A percentile compares a stretch with the other conserved stretches of the same genome.
phyloP scores from a whole-genome alignment of 2,888 invertebrate genomes.

The Platynereis dumerilii region DNA sequence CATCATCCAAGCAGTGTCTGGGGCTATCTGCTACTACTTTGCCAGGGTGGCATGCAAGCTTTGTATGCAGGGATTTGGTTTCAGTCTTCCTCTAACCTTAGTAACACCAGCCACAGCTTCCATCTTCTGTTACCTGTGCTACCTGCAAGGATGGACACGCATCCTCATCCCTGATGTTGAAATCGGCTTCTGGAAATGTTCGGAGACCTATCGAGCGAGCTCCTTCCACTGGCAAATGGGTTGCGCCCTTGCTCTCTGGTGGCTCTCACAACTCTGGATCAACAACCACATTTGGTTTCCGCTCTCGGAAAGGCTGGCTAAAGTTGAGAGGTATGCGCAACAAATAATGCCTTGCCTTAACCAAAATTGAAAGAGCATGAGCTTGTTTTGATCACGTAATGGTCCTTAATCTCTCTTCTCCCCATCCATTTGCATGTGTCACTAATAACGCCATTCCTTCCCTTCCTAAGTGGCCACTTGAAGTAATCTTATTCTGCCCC shows the following conservation, averaged over 20 bases:
- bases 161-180: constrained; percentile 30
- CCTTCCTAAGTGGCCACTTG: too few relatives aligned
- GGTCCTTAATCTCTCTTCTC: too few relatives aligned
- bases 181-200: constrained; percentile 30
- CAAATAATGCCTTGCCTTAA: too few relatives aligned
- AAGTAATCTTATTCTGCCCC: too few relatives aligned
- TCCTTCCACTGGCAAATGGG: constrained; percentile 40
- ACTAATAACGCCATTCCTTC: too few relatives aligned
- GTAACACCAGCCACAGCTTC: constrained; percentile 55
- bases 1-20: constrained; percentile 53
- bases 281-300: constrained; percentile 39
- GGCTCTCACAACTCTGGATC: constrained; percentile 41
- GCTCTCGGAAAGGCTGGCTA: constrained; percentile 37
- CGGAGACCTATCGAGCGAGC: constrained; percentile 28
- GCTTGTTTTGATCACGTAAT: too few relatives aligned
- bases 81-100: constrained; percentile 64
- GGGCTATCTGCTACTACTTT: constrained; percentile 64
- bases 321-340: constrained; percentile 31
- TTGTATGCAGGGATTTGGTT: constrained; percentile 64
- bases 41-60: constrained; percentile 67
- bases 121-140: constrained; percentile 44
- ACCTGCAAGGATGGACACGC: constrained; percentile 32
- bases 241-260: constrained; percentile 39
- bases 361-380: too few relatives aligned
- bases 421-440: too few relatives aligned